Evolutionary conservation across 2,888 invertebrate species (phyloP), one percentile per base, ranked within the genome.

Genomic region (Trichogramma dendrolimi): DNA sequence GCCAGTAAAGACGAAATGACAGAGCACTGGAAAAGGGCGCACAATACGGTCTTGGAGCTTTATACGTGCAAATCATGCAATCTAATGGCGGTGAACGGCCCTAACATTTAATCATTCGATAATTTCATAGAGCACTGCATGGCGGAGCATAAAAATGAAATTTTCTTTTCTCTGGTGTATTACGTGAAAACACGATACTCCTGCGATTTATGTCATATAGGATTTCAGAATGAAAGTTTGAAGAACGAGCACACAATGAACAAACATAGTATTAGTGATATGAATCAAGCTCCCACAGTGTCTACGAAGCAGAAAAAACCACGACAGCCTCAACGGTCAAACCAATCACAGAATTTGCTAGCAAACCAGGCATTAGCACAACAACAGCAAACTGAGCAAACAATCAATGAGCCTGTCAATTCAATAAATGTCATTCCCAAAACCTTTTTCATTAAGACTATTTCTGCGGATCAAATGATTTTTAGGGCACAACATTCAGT

Each of bases 71-170:
- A 65, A 7, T 64, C 62, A 0, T 68, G 68, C 42, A 64, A 62
- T 6, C 14, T 62, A 4, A 44, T 63, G 2, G 60, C 64, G 2
- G 54, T 57, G 1, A 57, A 57, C 7, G 60, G 62, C 8, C 49
- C 58, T 7, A 40, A 58, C 4, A 60, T 60, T 43, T 64, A 64
- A n/a, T 62, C 62, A 7, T 66, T 61, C 43, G 64, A 66, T 1
- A 64, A 61, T 0, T 70, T 74, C 6, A 67, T 70, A 2, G 55
- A 66, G 1, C 74, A 74, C 52, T 74, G 73, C n/a, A 4, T 58
- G 27, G 0, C 52, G 10, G 4, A 6, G 1, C 67, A 67, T 14
- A 49, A 11, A 0, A 56, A 41, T 8, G n/a, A 53, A 38, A 40
- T 11, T 10, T 55, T 67, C 7, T 49, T 50, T 11, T 59, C 64